phyloP scores from a whole-genome alignment of 2,888 invertebrate species.

The Brachyptera putata region DNA sequence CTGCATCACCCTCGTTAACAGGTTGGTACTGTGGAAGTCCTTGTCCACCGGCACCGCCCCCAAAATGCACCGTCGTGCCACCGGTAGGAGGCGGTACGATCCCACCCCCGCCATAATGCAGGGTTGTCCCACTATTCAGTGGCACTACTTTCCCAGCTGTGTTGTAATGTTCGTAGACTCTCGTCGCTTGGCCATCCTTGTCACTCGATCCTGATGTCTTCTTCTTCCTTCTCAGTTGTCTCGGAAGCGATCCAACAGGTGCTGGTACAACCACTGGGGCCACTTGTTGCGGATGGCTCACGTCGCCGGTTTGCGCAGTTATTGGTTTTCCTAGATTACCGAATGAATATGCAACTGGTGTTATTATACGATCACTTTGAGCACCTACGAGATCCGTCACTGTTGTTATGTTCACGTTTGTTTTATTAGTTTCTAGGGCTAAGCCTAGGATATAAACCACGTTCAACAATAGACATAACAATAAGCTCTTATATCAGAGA shows the following conservation, averaged over 20 bases:
- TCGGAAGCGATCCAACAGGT: background rate
- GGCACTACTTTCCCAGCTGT: background rate
- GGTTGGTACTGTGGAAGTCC: background rate
- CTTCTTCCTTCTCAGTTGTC: background rate
- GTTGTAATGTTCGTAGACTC: constrained; percentile 7
- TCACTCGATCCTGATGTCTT: background rate
- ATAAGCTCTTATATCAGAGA: too few relatives aligned
- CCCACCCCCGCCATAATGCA: too few relatives aligned
- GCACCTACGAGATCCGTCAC: background rate
- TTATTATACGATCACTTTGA: background rate
- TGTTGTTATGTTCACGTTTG: too few relatives aligned
- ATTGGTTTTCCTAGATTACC: background rate
- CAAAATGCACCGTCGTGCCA: constrained; percentile 13
- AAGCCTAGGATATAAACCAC: too few relatives aligned
- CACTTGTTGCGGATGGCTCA: constrained; percentile 5
- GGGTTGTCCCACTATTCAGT: too few relatives aligned
- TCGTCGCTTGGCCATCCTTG: background rate
- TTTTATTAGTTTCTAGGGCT: too few relatives aligned
- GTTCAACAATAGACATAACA: too few relatives aligned
- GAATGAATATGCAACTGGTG: background rate
- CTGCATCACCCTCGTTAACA: background rate
- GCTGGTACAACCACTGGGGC: background rate
- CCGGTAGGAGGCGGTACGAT: background rate
- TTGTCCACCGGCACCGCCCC: constrained; percentile 6
- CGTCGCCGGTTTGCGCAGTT: background rate